Percentiles rank a stretch among this genome's conserved stretches.
These are phyloP conservation scores for Anas bernieri DNA, from an alignment of 2,797 vertebrate genomes.

Conservation along the genomic window DNA sequence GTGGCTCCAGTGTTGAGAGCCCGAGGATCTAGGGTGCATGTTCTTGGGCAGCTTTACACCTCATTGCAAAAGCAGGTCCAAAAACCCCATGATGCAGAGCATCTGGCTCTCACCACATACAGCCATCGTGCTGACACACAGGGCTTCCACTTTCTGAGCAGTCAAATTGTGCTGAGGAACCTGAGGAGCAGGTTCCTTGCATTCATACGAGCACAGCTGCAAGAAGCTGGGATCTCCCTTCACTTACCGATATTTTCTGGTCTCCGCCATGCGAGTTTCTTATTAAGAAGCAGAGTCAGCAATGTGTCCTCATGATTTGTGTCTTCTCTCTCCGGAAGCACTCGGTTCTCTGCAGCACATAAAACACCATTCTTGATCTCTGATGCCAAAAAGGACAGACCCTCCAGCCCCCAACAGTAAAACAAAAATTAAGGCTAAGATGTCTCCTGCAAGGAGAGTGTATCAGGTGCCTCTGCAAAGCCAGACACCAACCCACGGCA, in stretches of 20 bases:
- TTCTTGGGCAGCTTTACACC: background rate
- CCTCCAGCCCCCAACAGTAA: background rate
- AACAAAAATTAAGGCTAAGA: background rate
- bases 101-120: background rate
- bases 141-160: background rate
- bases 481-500: fast-evolving
- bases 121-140: background rate
- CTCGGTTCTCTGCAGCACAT: conserved; percentile 62
- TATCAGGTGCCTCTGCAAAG: background rate
- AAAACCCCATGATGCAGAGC: background rate
- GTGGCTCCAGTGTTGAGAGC: background rate
- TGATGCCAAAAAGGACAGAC: background rate
- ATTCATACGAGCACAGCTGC: background rate
- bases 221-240: background rate
- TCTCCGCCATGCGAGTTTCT: conserved; percentile 55
- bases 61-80: background rate
- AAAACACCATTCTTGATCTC: background rate
- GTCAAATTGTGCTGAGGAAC: background rate
- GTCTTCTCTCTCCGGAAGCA: conserved; percentile 69
- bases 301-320: conserved; percentile 52
- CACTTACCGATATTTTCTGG: conserved; percentile 65
- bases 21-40: fast-evolving
- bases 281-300: conserved; percentile 71
- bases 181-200: background rate
- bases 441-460: background rate